A percentile compares a stretch with the other conserved stretches of the same genome.
Conservation (phyloP, 1,140 invertebrate genomes). For the Trachymyrmex septentrionalis region DNA sequence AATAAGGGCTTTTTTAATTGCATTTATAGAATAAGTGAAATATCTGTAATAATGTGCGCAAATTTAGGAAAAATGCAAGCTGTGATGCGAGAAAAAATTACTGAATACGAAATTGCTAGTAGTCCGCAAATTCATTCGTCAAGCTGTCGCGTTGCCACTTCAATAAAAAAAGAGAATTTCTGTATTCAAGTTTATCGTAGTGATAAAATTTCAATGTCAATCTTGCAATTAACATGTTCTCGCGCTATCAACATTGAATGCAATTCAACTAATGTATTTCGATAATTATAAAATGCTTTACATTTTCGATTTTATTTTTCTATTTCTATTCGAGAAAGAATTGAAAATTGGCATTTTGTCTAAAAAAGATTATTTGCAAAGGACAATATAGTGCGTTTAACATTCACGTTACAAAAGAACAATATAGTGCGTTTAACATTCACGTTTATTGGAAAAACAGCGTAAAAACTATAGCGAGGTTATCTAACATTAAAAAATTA, state of each 20-base stretch:
- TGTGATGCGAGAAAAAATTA: background rate
- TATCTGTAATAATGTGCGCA: background rate
- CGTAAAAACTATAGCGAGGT: slow-evolving; percentile 1
- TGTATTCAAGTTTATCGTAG: background rate
- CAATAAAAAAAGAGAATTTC: slow-evolving; percentile 36
- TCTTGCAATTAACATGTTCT: slow-evolving; percentile 13
- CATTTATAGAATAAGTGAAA: background rate
- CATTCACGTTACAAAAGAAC: background rate
- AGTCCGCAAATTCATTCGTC: slow-evolving; percentile 3
- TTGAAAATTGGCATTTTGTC: background rate
- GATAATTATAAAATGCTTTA: background rate
- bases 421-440: slow-evolving; percentile 5
- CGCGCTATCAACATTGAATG: background rate
- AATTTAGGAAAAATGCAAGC: background rate
- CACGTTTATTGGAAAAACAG: background rate
- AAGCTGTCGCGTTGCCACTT: background rate
- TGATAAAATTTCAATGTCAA: slow-evolving; percentile 1
- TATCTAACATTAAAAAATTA: slow-evolving; percentile 29
- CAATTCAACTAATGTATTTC: background rate
- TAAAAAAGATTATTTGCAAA: too few species aligned
- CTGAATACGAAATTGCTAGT: background rate
- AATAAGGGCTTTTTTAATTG: background rate
- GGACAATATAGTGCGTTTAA: background rate
- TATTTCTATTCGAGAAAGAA: background rate
- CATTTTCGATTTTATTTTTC: background rate